Percentiles rank a stretch among this genome's conserved stretches.
These are phyloP conservation scores for Trichonephila clavata DNA, from an alignment of 1,140 invertebrate species.

Conservation along the genomic window DNA sequence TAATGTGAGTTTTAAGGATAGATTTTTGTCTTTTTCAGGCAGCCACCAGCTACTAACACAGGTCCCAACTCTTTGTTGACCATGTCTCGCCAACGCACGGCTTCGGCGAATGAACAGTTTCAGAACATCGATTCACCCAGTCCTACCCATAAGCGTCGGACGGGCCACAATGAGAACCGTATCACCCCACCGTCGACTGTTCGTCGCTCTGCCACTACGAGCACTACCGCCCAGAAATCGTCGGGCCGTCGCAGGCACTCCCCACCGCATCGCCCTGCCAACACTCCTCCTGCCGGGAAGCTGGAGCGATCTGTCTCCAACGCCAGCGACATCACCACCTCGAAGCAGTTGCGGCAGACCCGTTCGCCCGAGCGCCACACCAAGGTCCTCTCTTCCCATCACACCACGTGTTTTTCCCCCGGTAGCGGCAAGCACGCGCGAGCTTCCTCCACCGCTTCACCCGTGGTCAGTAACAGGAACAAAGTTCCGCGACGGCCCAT, in stretches of 20 bases:
- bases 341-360: background rate
- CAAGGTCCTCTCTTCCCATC: slow-evolving; percentile 20
- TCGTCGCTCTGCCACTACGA: background rate
- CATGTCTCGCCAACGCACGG: slow-evolving; percentile 67
- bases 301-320: slow-evolving; percentile 27
- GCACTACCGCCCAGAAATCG: slow-evolving; percentile 1
- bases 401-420: slow-evolving; percentile 54
- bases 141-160: slow-evolving; percentile 61
- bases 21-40: background rate
- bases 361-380: slow-evolving; percentile 51
- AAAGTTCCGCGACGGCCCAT: slow-evolving; percentile 41
- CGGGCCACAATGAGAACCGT: slow-evolving; percentile 51
- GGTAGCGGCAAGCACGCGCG: slow-evolving; percentile 38
- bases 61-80: background rate
- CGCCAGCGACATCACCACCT: slow-evolving; percentile 17
- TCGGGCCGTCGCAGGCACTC: slow-evolving; percentile 54
- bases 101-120: slow-evolving; percentile 45
- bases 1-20: background rate
- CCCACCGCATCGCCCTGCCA: background rate
- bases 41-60: background rate
- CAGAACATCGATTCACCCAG: slow-evolving; percentile 61
- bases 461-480: background rate
- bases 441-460: slow-evolving; percentile 16
- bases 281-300: background rate
- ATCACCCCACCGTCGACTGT: slow-evolving; percentile 51